Conservation (phyloP, 1,140 invertebrate species). For the Phthorimaea operculella region DNA sequence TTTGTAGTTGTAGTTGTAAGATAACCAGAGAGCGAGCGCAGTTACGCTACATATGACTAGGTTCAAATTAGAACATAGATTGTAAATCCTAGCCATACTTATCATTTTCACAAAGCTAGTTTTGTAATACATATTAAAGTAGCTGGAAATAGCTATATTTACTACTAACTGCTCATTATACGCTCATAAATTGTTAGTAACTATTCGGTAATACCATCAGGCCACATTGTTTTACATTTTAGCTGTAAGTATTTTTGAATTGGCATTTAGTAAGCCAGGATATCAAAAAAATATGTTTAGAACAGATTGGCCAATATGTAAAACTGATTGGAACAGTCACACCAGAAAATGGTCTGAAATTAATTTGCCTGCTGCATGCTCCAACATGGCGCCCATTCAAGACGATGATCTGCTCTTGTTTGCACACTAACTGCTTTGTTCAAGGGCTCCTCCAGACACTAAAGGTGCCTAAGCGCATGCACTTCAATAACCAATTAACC, state of each 20-base stretch:
- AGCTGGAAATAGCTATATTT: slow-evolving; percentile 43
- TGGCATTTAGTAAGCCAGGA: slow-evolving; percentile 1
- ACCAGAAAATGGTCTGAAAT: slow-evolving; percentile 14
- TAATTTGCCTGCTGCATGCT: slow-evolving; percentile 65
- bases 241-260: slow-evolving; percentile 29
- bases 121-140: slow-evolving; percentile 45
- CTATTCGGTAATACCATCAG: slow-evolving; percentile 27
- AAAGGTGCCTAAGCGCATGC: slow-evolving; percentile 47
- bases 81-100: slow-evolving; percentile 43
- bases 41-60: slow-evolving; percentile 37
- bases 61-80: slow-evolving; percentile 44
- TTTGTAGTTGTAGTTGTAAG: slow-evolving; percentile 62
- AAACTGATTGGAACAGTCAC: slow-evolving; percentile 5
- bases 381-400: slow-evolving; percentile 34
- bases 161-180: slow-evolving; percentile 36
- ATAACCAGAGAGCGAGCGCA: slow-evolving; percentile 37
- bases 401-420: slow-evolving; percentile 22
- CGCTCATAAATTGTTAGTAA: slow-evolving; percentile 36
- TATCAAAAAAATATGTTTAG: slow-evolving; percentile 2
- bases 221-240: slow-evolving; percentile 27
- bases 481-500: slow-evolving; percentile 33
- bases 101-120: slow-evolving; percentile 46
- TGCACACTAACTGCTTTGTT: slow-evolving; percentile 40
- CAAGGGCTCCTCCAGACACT: slow-evolving; percentile 31
- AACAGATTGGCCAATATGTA: slow-evolving; percentile 19